A percentile compares a stretch with the other conserved stretches of the same genome.
Evolutionary conservation across 2,797 vertebrate species (phyloP).

Genomic region (Hozukius guyotensis): DNA sequence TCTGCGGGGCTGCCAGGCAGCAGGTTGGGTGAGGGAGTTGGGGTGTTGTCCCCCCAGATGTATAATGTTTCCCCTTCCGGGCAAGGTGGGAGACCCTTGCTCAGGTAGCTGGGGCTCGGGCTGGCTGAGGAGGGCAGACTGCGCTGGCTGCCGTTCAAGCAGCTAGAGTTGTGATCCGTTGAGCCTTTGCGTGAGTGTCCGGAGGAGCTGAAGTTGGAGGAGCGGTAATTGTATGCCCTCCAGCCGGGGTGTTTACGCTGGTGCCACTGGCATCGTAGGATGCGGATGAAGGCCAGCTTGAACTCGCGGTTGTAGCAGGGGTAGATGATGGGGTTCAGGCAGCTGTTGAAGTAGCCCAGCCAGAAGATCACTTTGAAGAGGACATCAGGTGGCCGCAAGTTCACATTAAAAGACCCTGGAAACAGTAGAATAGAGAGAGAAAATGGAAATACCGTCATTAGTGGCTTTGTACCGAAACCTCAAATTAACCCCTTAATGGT

Average conservation of each 20-base stretch:
- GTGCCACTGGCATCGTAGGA: slow-evolving; percentile 92
- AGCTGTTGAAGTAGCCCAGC: slow-evolving; percentile 99
- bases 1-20: slow-evolving; percentile 73
- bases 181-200: slow-evolving; percentile 88
- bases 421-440: not conserved
- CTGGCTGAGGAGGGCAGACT: slow-evolving; percentile 89
- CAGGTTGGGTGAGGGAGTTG: slow-evolving; percentile 70
- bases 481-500: not conserved
- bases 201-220: slow-evolving; percentile 87
- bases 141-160: slow-evolving; percentile 91
- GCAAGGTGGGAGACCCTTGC: slow-evolving; percentile 79
- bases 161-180: slow-evolving; percentile 86
- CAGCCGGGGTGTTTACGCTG: slow-evolving; percentile 86
- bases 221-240: slow-evolving; percentile 90
- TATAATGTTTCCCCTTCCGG: slow-evolving; percentile 83
- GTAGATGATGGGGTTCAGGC: slow-evolving; percentile 98
- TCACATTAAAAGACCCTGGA: slow-evolving; percentile 91
- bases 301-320: slow-evolving; percentile 98
- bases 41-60: slow-evolving; percentile 81
- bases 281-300: slow-evolving; percentile 95
- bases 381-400: slow-evolving; percentile 88
- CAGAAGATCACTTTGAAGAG: slow-evolving; percentile 98
- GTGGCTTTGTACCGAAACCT: not conserved
- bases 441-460: not conserved
- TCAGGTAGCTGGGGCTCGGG: slow-evolving; percentile 88